Conservation (phyloP, 2,797 vertebrate genomes). For the Carduelis carduelis region DNA sequence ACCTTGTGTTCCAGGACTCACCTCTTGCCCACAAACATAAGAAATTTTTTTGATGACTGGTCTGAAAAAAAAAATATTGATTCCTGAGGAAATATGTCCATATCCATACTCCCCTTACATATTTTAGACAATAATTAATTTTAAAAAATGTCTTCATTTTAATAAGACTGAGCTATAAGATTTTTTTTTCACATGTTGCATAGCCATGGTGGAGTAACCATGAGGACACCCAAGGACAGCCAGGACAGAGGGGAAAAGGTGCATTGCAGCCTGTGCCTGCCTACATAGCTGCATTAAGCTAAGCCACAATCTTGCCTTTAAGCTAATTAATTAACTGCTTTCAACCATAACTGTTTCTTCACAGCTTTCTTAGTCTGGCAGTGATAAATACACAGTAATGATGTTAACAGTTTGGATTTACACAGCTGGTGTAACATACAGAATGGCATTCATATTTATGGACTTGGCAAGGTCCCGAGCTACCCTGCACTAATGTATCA, state of each 20-base stretch:
- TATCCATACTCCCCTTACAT: fast-evolving
- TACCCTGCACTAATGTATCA: neutral
- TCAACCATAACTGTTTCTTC: conserved; percentile 52
- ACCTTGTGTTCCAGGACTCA: neutral
- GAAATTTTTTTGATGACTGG: neutral
- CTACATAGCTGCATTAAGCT: neutral
- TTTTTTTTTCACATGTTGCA: neutral
- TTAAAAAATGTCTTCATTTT: neutral
- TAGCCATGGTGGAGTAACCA: neutral
- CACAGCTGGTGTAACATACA: conserved; percentile 5
- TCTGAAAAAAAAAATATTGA: neutral
- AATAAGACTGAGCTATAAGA: neutral
- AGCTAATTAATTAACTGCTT: conserved; percentile 57
- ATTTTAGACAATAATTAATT: neutral
- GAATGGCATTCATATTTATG: conserved; percentile 12
- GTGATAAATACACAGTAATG: conserved; percentile 35
- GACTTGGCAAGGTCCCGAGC: neutral
- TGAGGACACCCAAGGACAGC: neutral
- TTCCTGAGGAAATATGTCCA: neutral
- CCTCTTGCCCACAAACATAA: fast-evolving
- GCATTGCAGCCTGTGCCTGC: neutral
- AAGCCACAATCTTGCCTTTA: conserved; percentile 27
- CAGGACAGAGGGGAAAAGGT: neutral
- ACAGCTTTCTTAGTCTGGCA: conserved; percentile 48
- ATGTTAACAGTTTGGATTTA: conserved; percentile 42